These are phyloP conservation scores for Orientallactaga bullata DNA, from an alignment of 2,113 vertebrate genomes.

Conservation along the genomic window DNA sequence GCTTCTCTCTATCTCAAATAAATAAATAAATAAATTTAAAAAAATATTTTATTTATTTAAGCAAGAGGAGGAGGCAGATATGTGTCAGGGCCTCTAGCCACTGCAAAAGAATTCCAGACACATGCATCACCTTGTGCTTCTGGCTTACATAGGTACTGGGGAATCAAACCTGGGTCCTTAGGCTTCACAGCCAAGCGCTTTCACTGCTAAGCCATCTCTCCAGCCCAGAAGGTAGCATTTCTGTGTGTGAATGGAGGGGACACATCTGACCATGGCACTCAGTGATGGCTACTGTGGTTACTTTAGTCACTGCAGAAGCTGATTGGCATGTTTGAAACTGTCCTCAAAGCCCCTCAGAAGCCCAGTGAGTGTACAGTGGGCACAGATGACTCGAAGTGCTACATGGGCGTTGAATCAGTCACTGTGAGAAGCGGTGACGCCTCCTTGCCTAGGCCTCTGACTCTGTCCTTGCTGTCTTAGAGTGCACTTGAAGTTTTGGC, in stretches of 20 bases:
- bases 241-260: neutral
- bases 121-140: too few species aligned
- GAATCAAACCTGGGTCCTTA: too few species aligned
- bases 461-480: neutral
- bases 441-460: neutral
- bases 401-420: neutral
- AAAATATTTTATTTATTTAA: too few species aligned
- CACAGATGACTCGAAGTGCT: neutral
- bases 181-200: too few species aligned
- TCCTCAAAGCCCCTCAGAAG: neutral
- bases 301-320: neutral
- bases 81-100: too few species aligned
- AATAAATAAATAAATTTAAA: too few species aligned
- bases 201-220: neutral
- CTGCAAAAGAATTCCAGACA: too few species aligned
- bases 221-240: neutral
- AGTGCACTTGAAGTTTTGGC: accelerated
- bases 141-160: too few species aligned
- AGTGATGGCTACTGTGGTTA: neutral
- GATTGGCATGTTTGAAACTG: neutral
- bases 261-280: too few species aligned
- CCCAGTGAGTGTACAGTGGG: accelerated
- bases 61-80: too few species aligned
- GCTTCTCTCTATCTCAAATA: too few species aligned
- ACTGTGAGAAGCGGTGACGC: accelerated